Percentiles rank a stretch among this genome's conserved stretches.
Evolutionary conservation across 2,888 invertebrate species (phyloP).

Genomic region (Hemicrepidius hirtus): DNA sequence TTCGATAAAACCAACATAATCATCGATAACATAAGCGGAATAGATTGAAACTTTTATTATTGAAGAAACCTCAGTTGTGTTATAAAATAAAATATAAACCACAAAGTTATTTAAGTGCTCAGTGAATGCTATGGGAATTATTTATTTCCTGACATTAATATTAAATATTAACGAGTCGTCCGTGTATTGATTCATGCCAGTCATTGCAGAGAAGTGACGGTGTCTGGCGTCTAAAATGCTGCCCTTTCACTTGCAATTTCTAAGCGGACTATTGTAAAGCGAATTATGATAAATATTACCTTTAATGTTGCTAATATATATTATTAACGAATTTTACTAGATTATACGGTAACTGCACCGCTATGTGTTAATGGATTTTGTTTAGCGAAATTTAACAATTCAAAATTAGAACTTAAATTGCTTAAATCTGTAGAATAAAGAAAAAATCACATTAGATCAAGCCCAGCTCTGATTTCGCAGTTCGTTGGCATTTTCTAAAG

Average conservation of each 20-base stretch:
- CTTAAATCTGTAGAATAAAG: no score
- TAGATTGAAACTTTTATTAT: not conserved
- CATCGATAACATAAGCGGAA: no score
- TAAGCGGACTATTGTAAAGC: not conserved
- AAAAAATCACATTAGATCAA: no score
- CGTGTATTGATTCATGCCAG: slow-evolving; percentile 18
- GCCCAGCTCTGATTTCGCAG: no score
- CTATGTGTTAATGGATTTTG: no score
- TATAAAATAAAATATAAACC: not conserved
- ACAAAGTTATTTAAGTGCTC: not conserved
- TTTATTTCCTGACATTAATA: slow-evolving; percentile 6
- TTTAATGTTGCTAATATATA: slow-evolving; percentile 2
- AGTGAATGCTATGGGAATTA: not conserved
- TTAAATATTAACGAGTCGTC: slow-evolving; percentile 21
- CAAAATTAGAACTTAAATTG: no score
- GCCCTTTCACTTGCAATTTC: slow-evolving; percentile 18
- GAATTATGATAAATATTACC: not conserved
- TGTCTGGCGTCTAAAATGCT: not conserved
- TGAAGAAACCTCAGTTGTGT: not conserved
- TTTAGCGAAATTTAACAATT: no score
- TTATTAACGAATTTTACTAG: not conserved
- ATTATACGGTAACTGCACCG: not conserved
- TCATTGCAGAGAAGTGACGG: slow-evolving; percentile 10
- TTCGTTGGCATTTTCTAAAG: not conserved
- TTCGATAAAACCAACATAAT: no score